A percentile compares a stretch with the other conserved stretches of the same genome.
phyloP scores from a whole-genome alignment of 2,888 invertebrate species.

The Cephus runcator region DNA sequence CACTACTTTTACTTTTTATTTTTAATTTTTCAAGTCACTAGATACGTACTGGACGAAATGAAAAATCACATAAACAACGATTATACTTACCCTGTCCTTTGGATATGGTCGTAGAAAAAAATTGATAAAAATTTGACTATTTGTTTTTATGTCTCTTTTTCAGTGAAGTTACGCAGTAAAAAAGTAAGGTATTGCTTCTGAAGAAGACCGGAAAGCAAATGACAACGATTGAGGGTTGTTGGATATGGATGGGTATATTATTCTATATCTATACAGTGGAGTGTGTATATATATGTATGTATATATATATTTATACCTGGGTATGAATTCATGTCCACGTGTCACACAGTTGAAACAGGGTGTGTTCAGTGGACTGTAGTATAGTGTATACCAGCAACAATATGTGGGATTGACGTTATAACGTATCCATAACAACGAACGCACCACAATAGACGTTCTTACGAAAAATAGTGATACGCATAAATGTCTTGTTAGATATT shows the following conservation, averaged over 20 bases:
- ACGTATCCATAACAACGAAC: conserved; percentile 52
- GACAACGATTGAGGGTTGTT: conserved; percentile 34
- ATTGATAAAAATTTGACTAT: not conserved
- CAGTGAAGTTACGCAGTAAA: not conserved
- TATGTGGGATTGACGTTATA: conserved; percentile 10
- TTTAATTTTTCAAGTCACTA: not conserved
- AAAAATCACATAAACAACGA: not conserved
- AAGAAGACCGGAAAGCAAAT: conserved; percentile 42
- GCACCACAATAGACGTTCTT: conserved; percentile 43
- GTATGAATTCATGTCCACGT: conserved; percentile 13
- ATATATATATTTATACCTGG: not conserved
- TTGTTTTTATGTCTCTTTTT: not conserved
- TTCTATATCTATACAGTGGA: conserved; percentile 25
- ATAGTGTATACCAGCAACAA: conserved; percentile 21
- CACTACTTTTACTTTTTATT: not conserved
- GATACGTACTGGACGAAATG: not conserved
- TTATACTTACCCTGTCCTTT: not conserved
- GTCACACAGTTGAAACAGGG: conserved; percentile 24
- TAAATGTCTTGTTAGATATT: not conserved
- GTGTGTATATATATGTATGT: conserved; percentile 4
- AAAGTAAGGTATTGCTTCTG: conserved; percentile 18
- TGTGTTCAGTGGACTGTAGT: conserved; percentile 25
- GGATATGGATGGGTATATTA: conserved; percentile 28
- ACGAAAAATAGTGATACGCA: conserved; percentile 25
- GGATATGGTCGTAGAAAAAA: not conserved